Evolutionary conservation across 2,888 invertebrate species (phyloP).

Genomic region (Hydrotaea diabolus): DNA sequence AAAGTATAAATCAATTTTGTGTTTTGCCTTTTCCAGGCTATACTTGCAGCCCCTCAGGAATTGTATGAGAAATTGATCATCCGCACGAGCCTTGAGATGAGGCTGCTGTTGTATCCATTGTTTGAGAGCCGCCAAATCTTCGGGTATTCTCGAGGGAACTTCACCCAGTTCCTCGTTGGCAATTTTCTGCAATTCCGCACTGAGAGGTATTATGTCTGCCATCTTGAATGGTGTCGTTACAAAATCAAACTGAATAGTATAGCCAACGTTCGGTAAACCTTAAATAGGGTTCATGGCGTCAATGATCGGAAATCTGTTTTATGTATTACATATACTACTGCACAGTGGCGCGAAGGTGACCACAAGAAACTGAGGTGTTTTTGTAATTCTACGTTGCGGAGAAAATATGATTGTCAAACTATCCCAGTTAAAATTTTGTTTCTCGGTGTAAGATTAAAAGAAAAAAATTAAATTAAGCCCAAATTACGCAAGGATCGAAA

Average conservation of each 20-base stretch:
- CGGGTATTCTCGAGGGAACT: constrained; percentile 75
- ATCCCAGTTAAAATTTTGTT: too few species aligned
- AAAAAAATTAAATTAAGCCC: too few species aligned
- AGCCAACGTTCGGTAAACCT: too few species aligned
- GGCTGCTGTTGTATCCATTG: constrained; percentile 82
- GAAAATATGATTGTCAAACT: too few species aligned
- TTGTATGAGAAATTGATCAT: constrained; percentile 81
- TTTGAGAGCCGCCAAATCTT: constrained; percentile 78
- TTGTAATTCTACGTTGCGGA: too few species aligned
- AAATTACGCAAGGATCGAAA: too few species aligned
- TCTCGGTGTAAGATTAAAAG: too few species aligned
- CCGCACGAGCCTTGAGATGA: constrained; percentile 77
- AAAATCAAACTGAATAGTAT: neutral
- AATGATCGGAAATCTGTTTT: too few species aligned
- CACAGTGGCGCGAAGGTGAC: too few species aligned
- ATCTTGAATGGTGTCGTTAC: neutral
- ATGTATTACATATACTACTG: too few species aligned
- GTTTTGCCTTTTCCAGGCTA: constrained; percentile 82
- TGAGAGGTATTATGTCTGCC: constrained; percentile 71
- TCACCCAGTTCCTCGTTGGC: constrained; percentile 82
- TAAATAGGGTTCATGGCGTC: neutral
- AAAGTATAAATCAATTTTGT: constrained; percentile 83
- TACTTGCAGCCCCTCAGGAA: constrained; percentile 83
- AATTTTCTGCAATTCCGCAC: constrained; percentile 72
- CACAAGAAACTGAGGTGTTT: too few species aligned